phyloP scores from a whole-genome alignment of 2,113 vertebrate species.

The Edolisoma coerulescens region DNA sequence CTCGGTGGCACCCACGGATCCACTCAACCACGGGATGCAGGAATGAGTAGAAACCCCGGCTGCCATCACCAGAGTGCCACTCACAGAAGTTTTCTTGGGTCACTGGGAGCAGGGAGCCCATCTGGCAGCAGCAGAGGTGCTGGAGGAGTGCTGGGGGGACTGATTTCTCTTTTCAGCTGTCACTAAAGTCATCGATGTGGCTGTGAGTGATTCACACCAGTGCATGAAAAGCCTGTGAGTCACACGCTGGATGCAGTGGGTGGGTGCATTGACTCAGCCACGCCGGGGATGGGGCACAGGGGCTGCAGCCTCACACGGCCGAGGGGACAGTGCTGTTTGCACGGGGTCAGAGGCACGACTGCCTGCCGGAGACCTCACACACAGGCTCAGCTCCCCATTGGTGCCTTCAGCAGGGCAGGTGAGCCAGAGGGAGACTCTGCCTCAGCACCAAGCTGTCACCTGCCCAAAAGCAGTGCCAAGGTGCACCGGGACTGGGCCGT shows the following conservation, averaged over 20 bases:
- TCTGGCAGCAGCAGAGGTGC: not conserved
- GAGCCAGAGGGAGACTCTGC: not conserved
- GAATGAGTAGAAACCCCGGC: not conserved
- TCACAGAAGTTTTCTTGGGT: not conserved
- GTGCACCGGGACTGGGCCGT: rapidly evolving
- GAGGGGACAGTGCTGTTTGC: not conserved
- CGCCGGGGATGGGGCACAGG: not conserved
- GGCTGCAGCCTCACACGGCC: not conserved
- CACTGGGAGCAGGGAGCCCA: not conserved
- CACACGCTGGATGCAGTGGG: conserved; percentile 47
- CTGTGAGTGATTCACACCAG: conserved; percentile 70
- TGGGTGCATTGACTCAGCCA: conserved; percentile 62
- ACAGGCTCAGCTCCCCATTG: rapidly evolving
- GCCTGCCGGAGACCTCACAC: not conserved
- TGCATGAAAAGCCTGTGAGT: conserved; percentile 64
- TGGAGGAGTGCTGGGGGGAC: not conserved
- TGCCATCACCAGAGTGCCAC: not conserved
- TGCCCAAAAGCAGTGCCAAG: not conserved
- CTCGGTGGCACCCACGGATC: rapidly evolving
- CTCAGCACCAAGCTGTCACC: not conserved
- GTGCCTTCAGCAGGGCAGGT: not conserved
- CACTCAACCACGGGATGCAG: rapidly evolving
- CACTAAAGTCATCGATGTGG: conserved; percentile 50
- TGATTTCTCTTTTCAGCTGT: conserved; percentile 35
- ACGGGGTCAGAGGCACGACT: not conserved